A percentile compares a stretch with the other conserved stretches of the same genome.
Conservation (phyloP, 2,888 invertebrate species). For the Sclerodermus sp. region DNA sequence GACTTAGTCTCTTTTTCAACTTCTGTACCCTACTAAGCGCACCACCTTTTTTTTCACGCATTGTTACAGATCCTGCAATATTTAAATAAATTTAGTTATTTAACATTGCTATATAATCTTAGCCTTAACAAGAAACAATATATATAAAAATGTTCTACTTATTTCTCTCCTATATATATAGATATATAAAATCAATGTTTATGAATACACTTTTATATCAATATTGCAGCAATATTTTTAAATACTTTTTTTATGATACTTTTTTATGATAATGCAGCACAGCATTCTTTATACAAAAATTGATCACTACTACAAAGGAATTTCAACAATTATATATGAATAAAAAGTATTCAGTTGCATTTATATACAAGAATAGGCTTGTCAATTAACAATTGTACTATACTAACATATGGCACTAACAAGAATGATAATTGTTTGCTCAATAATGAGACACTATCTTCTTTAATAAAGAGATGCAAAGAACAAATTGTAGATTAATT, state of each 20-base stretch:
- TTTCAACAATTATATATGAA: neutral
- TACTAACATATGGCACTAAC: slow-evolving; percentile 12
- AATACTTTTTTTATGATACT: too few species aligned
- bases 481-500: too few species aligned
- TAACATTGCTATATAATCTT: neutral
- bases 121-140: neutral
- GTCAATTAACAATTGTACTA: slow-evolving; percentile 9
- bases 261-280: too few species aligned
- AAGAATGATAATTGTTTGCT: slow-evolving; percentile 12
- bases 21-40: slow-evolving; percentile 91
- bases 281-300: too few species aligned
- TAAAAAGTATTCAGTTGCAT: slow-evolving; percentile 13
- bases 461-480: too few species aligned
- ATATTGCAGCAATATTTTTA: too few species aligned
- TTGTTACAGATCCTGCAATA: slow-evolving; percentile 69
- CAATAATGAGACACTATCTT: neutral
- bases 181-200: neutral
- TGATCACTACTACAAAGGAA: too few species aligned
- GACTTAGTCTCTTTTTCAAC: slow-evolving; percentile 91
- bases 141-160: neutral
- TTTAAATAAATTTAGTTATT: neutral
- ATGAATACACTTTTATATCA: too few species aligned
- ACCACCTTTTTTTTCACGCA: slow-evolving; percentile 91
- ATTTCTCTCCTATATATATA: neutral
- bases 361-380: slow-evolving; percentile 19